Evolutionary conservation across 2,888 invertebrate genomes (phyloP), one percentile per base, ranked within the genome.

Genomic region (Cerceris rybyensis): DNA sequence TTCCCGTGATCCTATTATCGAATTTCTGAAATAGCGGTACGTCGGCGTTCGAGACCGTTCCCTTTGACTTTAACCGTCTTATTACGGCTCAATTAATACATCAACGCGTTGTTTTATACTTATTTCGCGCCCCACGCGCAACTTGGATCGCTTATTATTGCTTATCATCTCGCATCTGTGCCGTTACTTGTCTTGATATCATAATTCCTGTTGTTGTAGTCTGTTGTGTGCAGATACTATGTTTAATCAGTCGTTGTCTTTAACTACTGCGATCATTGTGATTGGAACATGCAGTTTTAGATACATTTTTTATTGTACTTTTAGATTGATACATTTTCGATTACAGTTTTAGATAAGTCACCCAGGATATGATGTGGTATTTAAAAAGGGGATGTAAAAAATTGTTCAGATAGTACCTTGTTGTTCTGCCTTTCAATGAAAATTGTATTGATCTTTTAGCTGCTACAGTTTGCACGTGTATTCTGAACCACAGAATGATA

Each of bases 81-180:
- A 64, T 75, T 71, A 55, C 81, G 11, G 11, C 39, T 39, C 72
- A 75, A 83, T 83, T 80, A 83, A 72, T 64, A 55, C 69, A 64
- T 81, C 69, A 63, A 61, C 68, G 66, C 60, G 28, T 65, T 69
- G 52, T 5, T 69, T 71, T 60, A 39, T 46, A 39, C 52, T 11
- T 14, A 8, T 39, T 39, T 17, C 55, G 39, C 46, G n/a, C 55
- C 46, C 46, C 7, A n/a, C n/a, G 8, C 41, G 14, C 14, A 16
- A 4, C 17, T 6, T 17, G 54, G 50, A 8, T 55, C 16, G 67
- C 79, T 79, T 78, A 78, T 73, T 78, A 79, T 60, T 70, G 61
- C 17, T 60, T 79, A 72, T 63, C 78, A 59, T 63, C 41, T 61
- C 14, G 46, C 64, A 77, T 69, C 78, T 54, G 4, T 17, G 11